Base-by-base conservation (phyloP, 2,888 invertebrate genomes). In the Ischnus inquisitorius region DNA sequence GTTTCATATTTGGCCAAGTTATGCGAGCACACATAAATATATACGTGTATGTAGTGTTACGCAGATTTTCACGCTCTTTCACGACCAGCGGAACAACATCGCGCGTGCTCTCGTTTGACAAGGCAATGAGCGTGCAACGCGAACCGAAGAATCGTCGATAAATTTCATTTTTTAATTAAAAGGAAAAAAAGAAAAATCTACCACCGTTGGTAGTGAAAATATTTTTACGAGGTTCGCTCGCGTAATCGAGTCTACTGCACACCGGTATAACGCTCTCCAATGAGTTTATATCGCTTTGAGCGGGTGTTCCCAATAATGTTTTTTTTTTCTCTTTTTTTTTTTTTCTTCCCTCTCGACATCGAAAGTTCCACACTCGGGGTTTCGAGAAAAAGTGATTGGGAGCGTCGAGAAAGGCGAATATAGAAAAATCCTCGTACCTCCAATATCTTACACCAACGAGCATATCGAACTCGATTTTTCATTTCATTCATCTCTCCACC, bases 81-180 rank as follows among this genome's bases (percentile, higher is more conserved):
- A 48, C 41, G 39, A 65, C 51, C 57, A 28, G 8, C 25, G 69
- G 28, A 79, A 76, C 34, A 71, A 64, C 64, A 54, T 74, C 28
- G 25, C 41, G 19, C 65, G 72, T 48, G 25, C 41, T 43, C 64
- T 43, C 64, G 57, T 75, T 65, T 14, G 51, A 76, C 62, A 72
- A 69, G 10, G 14, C 72, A 41, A 69, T 54, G 34, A 68, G 57
- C 57, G 76, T 8, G 71, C 12, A 34, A 34, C 14, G 16, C 16
- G 22, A 48, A 57, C 54, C 41, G 48, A 67, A 28, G 34, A 54
- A 80, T 67, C 60, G 68, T 48, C 80, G 28, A 69, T 80, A 74
- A 80, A 84, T 78, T 80, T 74, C 16, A 72, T 74, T 74, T 80
- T 77, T 57, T 19, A 72, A 68, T 74, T 68, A 54, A 80, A 80